Base-by-base conservation (phyloP, 2,113 vertebrate genomes). In the Oceanites oceanicus region DNA sequence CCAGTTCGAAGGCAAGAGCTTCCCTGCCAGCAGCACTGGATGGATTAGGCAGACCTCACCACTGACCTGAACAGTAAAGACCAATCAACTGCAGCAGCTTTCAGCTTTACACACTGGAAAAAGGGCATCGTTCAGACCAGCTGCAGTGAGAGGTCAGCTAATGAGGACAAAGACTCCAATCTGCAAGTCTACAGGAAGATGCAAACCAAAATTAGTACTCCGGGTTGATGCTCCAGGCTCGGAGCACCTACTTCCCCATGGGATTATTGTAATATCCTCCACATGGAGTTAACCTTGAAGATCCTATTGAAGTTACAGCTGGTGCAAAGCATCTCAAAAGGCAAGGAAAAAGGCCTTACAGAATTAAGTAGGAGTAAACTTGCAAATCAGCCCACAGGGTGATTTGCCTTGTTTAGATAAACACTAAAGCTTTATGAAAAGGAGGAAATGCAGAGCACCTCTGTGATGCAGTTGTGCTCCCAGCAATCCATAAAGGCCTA, bases 341-440 rank as follows among this genome's bases (percentile, higher is more conserved):
- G 16, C 38, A 83, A 68, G 47, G 18, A 77, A 76, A 58, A 85
- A 77, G 40, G 27, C 15, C 20, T 47, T 73, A 23, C 2, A 17
- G 63, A 74, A 38, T 58, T 83, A 67, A 92, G 19, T 14, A 52
- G 45, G 18, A 53, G 9, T 66, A 76, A 92, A 90, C 15, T 76
- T 86, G 32, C 47, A 88, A 59, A 85, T 84, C n/a, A 75, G 29
- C 23, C 40, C 30, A 63, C 17, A 61, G 27, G 16, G 11, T 81
- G 23, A 59, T 90, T 92, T 83, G 32, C 23, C 45, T 74, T 90
- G 81, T 94, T 83, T 90, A 73, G 77, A 86, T 82, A 83, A 92
- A 86, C 0, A 5, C 13, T 30, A 15, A 74, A 18, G 9, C 34
- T 80, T 83, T 80, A 63, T 47, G 85, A 77, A 65, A 36, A 82